Conservation (phyloP, 2,113 vertebrate genomes). For the Xiphophorus hellerii region DNA sequence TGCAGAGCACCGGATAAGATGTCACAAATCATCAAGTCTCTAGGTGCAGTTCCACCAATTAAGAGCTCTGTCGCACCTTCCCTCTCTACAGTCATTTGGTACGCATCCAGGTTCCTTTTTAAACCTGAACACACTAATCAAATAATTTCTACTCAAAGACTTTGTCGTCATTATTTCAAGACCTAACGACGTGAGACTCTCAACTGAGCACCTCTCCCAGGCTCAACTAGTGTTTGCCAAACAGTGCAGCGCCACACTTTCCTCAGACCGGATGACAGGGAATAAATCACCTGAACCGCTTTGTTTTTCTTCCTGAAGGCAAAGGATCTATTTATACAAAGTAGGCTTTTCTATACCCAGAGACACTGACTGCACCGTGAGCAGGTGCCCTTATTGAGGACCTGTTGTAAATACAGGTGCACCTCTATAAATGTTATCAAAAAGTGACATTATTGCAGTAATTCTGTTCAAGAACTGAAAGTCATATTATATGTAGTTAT, state of each 20-base stretch:
- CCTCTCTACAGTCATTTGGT: constrained; percentile 90
- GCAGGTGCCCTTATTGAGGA: constrained; percentile 45
- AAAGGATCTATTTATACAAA: constrained; percentile 28
- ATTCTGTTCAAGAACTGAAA: too few species aligned
- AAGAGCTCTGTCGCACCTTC: constrained; percentile 94
- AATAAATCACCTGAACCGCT: constrained; percentile 84
- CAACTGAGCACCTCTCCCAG: constrained; percentile 39
- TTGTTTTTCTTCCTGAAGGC: constrained; percentile 34
- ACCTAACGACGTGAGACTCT: constrained; percentile 87
- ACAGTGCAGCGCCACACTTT: constrained; percentile 40
- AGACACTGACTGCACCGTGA: constrained; percentile 76
- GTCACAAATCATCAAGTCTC: constrained; percentile 99
- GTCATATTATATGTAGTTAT: too few species aligned
- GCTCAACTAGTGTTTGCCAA: constrained; percentile 44
- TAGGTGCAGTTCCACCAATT: constrained; percentile 96
- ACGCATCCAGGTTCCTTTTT: constrained; percentile 91
- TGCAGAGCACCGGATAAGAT: constrained; percentile 90
- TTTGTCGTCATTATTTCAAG: constrained; percentile 91
- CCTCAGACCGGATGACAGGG: constrained; percentile 79
- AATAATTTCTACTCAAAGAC: constrained; percentile 93
- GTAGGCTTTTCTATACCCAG: constrained; percentile 75
- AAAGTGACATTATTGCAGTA: too few species aligned
- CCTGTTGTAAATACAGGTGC: not conserved
- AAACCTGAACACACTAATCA: constrained; percentile 97
- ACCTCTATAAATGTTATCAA: too few species aligned